Conservation (phyloP, 2,797 vertebrate genomes). For the Siniperca scherzeri region DNA sequence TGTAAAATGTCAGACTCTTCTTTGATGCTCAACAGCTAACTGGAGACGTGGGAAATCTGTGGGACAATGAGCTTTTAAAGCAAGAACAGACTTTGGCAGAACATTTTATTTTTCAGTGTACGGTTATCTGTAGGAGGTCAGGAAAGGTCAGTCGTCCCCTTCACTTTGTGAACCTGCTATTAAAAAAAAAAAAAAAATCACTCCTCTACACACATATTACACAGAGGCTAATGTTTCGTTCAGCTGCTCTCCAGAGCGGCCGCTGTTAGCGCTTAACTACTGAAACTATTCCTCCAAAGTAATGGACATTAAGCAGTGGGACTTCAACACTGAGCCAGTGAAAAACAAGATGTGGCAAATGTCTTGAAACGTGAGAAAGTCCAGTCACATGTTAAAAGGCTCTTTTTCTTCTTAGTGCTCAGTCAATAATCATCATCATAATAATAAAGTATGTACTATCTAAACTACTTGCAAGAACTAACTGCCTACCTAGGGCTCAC, state of each 20-base stretch:
- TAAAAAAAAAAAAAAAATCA: not conserved
- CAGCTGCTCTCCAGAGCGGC: no score
- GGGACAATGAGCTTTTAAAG: slow-evolving; percentile 46
- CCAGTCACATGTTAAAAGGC: slow-evolving; percentile 4
- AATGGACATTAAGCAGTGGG: not conserved
- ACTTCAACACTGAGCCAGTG: slow-evolving; percentile 25
- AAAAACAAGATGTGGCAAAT: not conserved
- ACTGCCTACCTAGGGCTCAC: slow-evolving; percentile 64
- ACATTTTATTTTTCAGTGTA: slow-evolving; percentile 21
- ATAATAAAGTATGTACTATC: slow-evolving; percentile 57
- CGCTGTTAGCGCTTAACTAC: not conserved
- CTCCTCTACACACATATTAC: not conserved
- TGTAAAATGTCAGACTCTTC: not conserved
- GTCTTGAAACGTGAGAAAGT: slow-evolving; percentile 15
- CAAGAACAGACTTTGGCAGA: slow-evolving; percentile 65
- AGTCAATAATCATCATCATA: slow-evolving; percentile 42
- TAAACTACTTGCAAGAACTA: slow-evolving; percentile 78
- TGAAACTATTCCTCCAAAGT: slow-evolving; percentile 14
- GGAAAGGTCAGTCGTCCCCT: not conserved
- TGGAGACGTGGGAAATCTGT: not conserved
- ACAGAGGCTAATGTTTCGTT: not conserved
- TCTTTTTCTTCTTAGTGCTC: slow-evolving; percentile 66
- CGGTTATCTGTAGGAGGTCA: slow-evolving; percentile 9
- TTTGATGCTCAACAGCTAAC: not conserved
- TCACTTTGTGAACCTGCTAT: slow-evolving; percentile 17